phyloP scores from a whole-genome alignment of 2,888 invertebrate species.

The Cerceris rybyensis region DNA sequence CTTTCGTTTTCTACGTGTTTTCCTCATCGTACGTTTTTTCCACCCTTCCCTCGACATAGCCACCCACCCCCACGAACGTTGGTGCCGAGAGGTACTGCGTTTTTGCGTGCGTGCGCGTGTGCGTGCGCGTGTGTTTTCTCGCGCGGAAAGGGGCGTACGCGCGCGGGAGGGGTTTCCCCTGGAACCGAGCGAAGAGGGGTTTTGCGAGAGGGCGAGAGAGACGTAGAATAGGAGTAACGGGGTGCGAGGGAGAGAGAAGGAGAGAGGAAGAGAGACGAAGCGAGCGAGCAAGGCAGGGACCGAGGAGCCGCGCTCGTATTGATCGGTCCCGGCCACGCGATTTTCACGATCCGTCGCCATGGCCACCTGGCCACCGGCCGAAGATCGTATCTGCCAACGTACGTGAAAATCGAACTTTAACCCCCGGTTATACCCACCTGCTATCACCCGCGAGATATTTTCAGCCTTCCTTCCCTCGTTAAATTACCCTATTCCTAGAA shows the following conservation, averaged over 20 bases:
- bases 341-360: conserved; percentile 82
- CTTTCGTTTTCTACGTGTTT: not conserved
- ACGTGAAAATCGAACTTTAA: conserved; percentile 66
- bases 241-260: conserved; percentile 27
- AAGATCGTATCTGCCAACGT: conserved; percentile 77
- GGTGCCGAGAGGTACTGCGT: conserved; percentile 10
- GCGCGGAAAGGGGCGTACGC: conserved; percentile 54
- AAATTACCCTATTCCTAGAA: too few relatives aligned
- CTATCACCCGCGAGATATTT: not conserved
- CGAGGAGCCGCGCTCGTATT: conserved; percentile 76
- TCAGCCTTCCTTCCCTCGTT: not conserved
- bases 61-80: not conserved
- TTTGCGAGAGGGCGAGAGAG: conserved; percentile 26
- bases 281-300: conserved; percentile 56
- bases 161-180: conserved; percentile 62
- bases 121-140: conserved; percentile 34
- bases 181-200: conserved; percentile 45
- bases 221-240: too few relatives aligned
- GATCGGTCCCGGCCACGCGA: conserved; percentile 80
- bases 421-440: conserved; percentile 28
- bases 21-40: not conserved
- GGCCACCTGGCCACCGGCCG: conserved; percentile 80
- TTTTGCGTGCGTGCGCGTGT: conserved; percentile 41
- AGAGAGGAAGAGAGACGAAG: conserved; percentile 42
- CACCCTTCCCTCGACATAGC: not conserved